A percentile compares a stretch with the other conserved stretches of the same genome.
Evolutionary conservation across 2,113 vertebrate genomes (phyloP).

Genomic region (Micromys minutus): DNA sequence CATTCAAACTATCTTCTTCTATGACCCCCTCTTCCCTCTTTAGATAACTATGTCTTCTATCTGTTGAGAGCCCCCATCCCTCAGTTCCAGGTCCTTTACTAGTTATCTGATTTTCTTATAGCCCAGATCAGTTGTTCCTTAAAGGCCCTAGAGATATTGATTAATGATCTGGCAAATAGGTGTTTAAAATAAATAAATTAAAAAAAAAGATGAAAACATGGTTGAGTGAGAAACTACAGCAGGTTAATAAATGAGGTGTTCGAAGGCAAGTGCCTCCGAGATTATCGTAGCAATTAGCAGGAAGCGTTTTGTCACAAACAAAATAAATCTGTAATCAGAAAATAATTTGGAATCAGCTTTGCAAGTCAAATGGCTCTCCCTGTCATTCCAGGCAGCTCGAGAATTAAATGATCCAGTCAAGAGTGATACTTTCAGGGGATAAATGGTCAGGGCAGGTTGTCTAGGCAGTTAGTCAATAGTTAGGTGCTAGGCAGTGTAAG

Average conservation of each 20-base stretch:
- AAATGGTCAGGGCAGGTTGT: conserved; percentile 45
- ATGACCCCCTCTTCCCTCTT: background rate
- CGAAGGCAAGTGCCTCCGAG: conserved; percentile 59
- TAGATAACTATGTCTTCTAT: no score
- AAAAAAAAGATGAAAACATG: conserved; percentile 64
- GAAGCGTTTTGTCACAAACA: conserved; percentile 75
- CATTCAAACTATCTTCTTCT: background rate
- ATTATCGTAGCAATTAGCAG: conserved; percentile 77
- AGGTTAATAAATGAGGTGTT: conserved; percentile 71
- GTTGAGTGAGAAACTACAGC: conserved; percentile 65
- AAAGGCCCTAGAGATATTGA: conserved; percentile 63
- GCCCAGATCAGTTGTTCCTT: conserved; percentile 34
- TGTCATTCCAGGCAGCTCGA: background rate
- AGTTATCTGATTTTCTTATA: background rate
- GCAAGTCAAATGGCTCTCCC: conserved; percentile 72
- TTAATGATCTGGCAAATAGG: conserved; percentile 63
- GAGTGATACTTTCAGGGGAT: conserved; percentile 57
- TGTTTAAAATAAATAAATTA: conserved; percentile 79
- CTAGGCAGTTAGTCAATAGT: conserved; percentile 28
- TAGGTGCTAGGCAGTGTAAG: background rate
- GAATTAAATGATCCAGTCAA: conserved; percentile 60
- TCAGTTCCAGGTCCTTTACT: background rate
- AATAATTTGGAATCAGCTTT: conserved; percentile 78
- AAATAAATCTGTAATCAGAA: conserved; percentile 78
- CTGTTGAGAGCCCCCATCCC: background rate